Conservation (phyloP, 1,140 invertebrate genomes). For the Lordiphosa clarofinis region DNA sequence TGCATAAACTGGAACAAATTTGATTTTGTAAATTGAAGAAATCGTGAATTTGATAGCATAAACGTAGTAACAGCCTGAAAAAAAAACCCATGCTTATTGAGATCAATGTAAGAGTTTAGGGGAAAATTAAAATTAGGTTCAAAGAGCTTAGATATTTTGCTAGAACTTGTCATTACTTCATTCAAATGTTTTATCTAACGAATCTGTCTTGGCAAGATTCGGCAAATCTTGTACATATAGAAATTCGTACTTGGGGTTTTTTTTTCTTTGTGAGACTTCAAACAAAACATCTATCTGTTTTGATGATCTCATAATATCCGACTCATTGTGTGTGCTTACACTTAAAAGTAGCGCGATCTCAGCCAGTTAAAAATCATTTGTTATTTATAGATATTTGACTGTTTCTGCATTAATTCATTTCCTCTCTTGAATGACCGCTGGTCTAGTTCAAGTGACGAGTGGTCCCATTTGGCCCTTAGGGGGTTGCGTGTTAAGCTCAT, state of each 20-base stretch:
- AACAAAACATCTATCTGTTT: slow-evolving; percentile 21
- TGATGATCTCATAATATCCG: slow-evolving; percentile 47
- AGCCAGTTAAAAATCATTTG: slow-evolving; percentile 19
- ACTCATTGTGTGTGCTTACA: slow-evolving; percentile 19
- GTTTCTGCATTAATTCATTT: slow-evolving; percentile 1
- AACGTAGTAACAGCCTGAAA: too few species aligned
- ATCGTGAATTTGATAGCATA: too few species aligned
- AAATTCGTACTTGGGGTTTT: slow-evolving; percentile 4
- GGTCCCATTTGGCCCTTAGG: slow-evolving; percentile 15
- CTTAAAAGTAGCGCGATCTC: slow-evolving; percentile 15
- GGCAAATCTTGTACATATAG: slow-evolving; percentile 3
- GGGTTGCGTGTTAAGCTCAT: slow-evolving; percentile 41
- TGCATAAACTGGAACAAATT: too few species aligned
- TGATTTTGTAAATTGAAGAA: too few species aligned
- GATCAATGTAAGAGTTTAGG: too few species aligned
- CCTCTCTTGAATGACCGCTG: not conserved
- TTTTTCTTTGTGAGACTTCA: slow-evolving; percentile 27
- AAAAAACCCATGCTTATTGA: too few species aligned
- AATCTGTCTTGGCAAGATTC: not conserved
- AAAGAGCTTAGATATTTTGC: too few species aligned
- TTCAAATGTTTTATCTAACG: too few species aligned
- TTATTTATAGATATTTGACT: slow-evolving; percentile 35
- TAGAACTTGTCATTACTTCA: too few species aligned
- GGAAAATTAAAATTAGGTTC: too few species aligned
- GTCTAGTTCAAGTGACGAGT: too few species aligned